A percentile compares a stretch with the other conserved stretches of the same genome.
Evolutionary conservation across 2,888 invertebrate genomes (phyloP).

Genomic region (Sisyra nigra): DNA sequence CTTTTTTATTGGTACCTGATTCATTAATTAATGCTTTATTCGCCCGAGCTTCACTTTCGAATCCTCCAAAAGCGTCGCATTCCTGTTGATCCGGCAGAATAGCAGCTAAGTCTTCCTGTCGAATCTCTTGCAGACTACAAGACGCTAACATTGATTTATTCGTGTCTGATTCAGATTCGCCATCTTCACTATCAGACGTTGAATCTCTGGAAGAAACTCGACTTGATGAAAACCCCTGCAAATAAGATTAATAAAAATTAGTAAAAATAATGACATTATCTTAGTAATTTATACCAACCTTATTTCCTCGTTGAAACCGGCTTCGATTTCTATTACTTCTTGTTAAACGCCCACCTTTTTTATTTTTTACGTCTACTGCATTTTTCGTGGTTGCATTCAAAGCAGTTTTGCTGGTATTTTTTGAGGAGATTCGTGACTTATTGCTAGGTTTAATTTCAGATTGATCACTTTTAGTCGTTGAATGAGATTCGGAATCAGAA

Average conservation of each 20-base stretch:
- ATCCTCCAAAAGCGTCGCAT: constrained; percentile 29
- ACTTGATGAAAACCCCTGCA: neutral
- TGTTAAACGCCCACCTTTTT: neutral
- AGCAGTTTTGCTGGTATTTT: neutral
- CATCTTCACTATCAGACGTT: constrained; percentile 22
- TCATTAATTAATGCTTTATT: constrained; percentile 24
- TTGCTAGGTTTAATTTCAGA: constrained; percentile 2
- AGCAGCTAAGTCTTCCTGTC: constrained; percentile 64
- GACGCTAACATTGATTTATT: constrained; percentile 38
- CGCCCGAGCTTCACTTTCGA: constrained; percentile 23
- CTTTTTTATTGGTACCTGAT: constrained; percentile 25
- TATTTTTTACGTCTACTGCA: constrained; percentile 2
- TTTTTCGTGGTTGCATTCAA: neutral
- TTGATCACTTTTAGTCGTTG: constrained; percentile 7
- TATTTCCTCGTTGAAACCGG: constrained; percentile 21
- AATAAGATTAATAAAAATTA: neutral
- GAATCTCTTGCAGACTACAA: constrained; percentile 48
- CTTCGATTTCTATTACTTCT: constrained; percentile 19
- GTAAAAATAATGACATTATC: too few relatives aligned
- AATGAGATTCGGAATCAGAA: constrained; percentile 16
- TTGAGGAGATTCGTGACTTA: neutral
- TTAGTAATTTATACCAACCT: too few relatives aligned
- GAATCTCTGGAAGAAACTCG: neutral
- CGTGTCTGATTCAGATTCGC: constrained; percentile 18
- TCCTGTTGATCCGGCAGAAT: constrained; percentile 57